A percentile compares a stretch with the other conserved stretches of the same genome.
phyloP scores from a whole-genome alignment of 2,113 vertebrate genomes.

The Acrocephalus kingi region DNA sequence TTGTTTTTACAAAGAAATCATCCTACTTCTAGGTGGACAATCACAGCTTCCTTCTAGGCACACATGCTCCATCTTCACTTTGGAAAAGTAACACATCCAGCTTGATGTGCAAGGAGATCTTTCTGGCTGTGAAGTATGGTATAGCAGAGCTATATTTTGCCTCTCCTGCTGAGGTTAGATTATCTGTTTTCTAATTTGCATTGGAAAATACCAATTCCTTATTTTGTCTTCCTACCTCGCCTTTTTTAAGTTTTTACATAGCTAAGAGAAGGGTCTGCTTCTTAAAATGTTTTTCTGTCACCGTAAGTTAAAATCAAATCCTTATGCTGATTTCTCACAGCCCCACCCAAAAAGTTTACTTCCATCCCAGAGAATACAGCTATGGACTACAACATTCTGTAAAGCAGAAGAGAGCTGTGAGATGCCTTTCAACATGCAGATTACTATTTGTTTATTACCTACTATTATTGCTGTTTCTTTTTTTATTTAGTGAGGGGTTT shows the following conservation, averaged over 20 bases:
- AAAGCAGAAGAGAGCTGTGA: not conserved
- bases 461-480: not conserved
- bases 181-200: not conserved
- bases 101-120: not conserved
- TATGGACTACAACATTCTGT: not conserved
- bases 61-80: accelerated
- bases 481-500: not conserved
- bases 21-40: not conserved
- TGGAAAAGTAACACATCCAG: not conserved
- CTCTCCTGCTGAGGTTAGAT: not conserved
- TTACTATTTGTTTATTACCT: not conserved
- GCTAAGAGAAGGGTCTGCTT: not conserved
- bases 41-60: not conserved
- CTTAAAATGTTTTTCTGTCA: not conserved
- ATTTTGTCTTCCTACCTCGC: conserved; percentile 1
- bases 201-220: not conserved
- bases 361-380: not conserved
- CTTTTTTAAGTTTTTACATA: not conserved
- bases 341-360: not conserved
- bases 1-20: not conserved
- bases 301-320: not conserved
- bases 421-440: not conserved
- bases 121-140: not conserved
- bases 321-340: not conserved
- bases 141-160: not conserved